Evolutionary conservation across 2,113 vertebrate species (phyloP).

Genomic region (Trematomus loennbergii): DNA sequence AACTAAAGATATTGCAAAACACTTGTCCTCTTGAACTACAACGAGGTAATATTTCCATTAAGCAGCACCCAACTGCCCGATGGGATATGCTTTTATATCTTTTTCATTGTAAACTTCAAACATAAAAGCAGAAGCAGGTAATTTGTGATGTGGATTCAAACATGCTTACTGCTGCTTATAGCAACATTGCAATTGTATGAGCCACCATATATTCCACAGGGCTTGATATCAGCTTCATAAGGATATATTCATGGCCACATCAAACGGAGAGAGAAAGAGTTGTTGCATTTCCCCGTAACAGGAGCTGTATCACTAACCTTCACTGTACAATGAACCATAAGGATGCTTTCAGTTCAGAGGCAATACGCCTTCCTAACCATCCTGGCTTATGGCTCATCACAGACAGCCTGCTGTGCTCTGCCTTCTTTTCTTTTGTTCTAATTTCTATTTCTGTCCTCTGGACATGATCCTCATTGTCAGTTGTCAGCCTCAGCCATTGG

Average conservation of each 20-base stretch:
- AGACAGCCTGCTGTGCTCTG: conserved; percentile 49
- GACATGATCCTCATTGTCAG: conserved; percentile 73
- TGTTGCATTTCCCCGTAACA: no score
- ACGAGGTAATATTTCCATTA: no score
- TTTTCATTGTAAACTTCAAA: not conserved
- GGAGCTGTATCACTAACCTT: conserved; percentile 37
- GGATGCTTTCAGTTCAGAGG: conserved; percentile 19
- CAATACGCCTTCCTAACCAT: conserved; percentile 29
- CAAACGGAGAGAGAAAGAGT: not conserved
- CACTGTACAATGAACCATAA: conserved; percentile 18
- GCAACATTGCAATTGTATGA: not conserved
- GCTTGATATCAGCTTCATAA: not conserved
- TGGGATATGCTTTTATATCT: no score
- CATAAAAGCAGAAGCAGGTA: not conserved
- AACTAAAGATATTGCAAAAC: not conserved
- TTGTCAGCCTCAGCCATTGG: conserved; percentile 63
- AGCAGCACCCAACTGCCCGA: no score
- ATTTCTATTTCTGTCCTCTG: conserved; percentile 76
- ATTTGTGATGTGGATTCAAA: not conserved
- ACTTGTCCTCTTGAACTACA: conserved; percentile 1
- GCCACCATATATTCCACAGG: not conserved
- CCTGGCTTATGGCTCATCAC: conserved; percentile 27
- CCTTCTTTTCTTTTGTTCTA: conserved; percentile 74
- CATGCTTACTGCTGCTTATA: not conserved
- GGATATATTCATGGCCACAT: not conserved